These are phyloP conservation scores for Chelonia mydas DNA, from an alignment of 2,797 vertebrate species.

Conservation along the genomic window DNA sequence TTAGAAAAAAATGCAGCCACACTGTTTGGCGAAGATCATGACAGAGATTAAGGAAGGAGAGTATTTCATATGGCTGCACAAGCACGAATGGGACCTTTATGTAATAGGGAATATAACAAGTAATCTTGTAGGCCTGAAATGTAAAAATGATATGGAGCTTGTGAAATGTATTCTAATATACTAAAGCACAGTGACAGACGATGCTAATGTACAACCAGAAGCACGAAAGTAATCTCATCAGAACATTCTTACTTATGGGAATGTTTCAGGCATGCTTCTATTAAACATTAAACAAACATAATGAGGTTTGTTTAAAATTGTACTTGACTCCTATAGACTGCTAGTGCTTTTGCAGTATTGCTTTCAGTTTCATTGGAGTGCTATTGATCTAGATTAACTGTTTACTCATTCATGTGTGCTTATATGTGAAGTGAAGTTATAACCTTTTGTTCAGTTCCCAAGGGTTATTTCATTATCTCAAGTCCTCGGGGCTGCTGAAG, in stretches of 20 bases:
- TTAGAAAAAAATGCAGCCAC: neutral
- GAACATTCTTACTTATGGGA: neutral
- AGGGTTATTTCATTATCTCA: slow-evolving; percentile 10
- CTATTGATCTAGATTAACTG: neutral
- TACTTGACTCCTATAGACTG: neutral
- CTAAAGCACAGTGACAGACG: neutral
- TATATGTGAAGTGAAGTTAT: neutral
- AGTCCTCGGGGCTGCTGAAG: neutral
- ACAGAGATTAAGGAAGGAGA: slow-evolving; percentile 22
- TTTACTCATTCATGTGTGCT: neutral
- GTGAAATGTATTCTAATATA: neutral
- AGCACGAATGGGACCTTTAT: slow-evolving; percentile 5
- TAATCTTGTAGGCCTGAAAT: neutral
- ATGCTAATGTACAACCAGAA: neutral
- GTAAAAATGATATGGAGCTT: neutral
- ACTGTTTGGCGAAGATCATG: neutral
- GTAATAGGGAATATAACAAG: slow-evolving; percentile 1
- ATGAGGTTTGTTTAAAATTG: neutral
- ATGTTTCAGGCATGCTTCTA: neutral
- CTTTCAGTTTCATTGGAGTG: neutral
- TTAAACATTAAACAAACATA: neutral
- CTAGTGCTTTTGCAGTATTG: neutral
- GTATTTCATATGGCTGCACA: slow-evolving; percentile 30
- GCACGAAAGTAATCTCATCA: neutral
- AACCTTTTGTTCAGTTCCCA: slow-evolving; percentile 3